A percentile compares a stretch with the other conserved stretches of the same genome.
These are phyloP conservation scores for Psococerastis gibbosa DNA, from an alignment of 2,888 invertebrate species.

Conservation along the genomic window DNA sequence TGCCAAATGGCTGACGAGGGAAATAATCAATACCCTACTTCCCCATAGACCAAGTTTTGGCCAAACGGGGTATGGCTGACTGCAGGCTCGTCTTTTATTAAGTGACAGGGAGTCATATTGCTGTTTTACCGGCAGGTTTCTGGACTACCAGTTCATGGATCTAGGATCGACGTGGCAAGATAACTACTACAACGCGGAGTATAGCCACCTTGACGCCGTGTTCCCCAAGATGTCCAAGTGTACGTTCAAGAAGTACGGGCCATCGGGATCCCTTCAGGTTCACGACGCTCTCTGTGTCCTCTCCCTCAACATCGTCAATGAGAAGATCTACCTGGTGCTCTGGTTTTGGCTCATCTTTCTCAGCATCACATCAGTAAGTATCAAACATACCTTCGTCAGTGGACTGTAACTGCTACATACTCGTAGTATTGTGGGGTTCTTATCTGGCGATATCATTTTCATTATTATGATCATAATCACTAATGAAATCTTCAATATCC, in stretches of 20 bases:
- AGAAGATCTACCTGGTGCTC: constrained; percentile 4
- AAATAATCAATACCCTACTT: no score
- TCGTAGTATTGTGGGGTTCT: no score
- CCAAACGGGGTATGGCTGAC: no score
- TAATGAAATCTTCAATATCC: no score
- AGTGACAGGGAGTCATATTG: no score
- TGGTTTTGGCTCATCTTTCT: constrained; percentile 5
- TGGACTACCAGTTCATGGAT: constrained; percentile 14
- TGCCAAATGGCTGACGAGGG: no score
- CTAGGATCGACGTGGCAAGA: constrained; percentile 11
- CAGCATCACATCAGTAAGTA: not conserved
- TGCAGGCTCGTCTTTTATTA: no score
- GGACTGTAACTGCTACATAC: no score
- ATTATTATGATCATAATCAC: no score
- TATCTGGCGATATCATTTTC: no score
- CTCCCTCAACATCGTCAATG: constrained; percentile 4
- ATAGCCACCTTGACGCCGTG: not conserved
- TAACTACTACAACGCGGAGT: not conserved
- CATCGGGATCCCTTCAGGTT: not conserved
- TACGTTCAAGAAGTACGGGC: constrained; percentile 4
- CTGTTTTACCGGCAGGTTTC: constrained; percentile 10
- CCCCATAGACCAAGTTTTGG: no score
- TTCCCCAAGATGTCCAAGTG: constrained; percentile 9
- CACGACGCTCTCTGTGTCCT: constrained; percentile 3
- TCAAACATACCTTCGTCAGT: no score